Base-by-base conservation (phyloP, 1,140 invertebrate genomes). In the Ptiloglossa arizonensis region DNA sequence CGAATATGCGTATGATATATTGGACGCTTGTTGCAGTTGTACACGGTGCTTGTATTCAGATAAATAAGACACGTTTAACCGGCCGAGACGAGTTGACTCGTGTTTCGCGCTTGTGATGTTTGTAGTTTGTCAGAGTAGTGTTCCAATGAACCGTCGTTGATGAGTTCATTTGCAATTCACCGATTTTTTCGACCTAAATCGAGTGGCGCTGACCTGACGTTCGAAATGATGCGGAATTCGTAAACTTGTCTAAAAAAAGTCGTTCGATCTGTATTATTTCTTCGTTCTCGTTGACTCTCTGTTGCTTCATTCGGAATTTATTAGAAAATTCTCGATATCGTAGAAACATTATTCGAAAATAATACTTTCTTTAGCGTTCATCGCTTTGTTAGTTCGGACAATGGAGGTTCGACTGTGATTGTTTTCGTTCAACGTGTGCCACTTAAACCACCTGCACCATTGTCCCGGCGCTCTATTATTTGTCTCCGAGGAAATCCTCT, bases 51-150 rank as follows among this genome's bases (percentile, higher is more conserved):
- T 77, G 68, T 77, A 52, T 71, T 46, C 67, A 44, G 75, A 77
- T 77, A 77, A 77, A 77, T 71, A 63, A 71, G 67, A 77, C 75
- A 77, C 67, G 75, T 63, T 70, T 71, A 77, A 77, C 75, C 73
- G 73, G 73, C 73, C 67, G 73, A 69, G 73, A 76, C 64, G 73
- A 76, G 73, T 76, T 76, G 41, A 76, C 64, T 76, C 64, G 54
- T 76, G 73, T 76, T 76, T 69, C 66, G 54, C 66, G 73, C 73
- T 44, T 32, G 27, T 48, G 64, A 76, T 60, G 73, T 76, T 59
- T 76, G 66, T 76, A 76, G 54, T 76, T 76, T 69, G 54, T 59
- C 64, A 1, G 29, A 24, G 29, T 6, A 27, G 17, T 69, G 73
- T 76, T 50, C 29, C 73, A 54, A 15, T 38, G 41, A 17, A 11